Percentiles rank a stretch among this genome's conserved stretches.
Conservation (phyloP, 1,140 invertebrate species). For the Zaprionus ornatus region DNA sequence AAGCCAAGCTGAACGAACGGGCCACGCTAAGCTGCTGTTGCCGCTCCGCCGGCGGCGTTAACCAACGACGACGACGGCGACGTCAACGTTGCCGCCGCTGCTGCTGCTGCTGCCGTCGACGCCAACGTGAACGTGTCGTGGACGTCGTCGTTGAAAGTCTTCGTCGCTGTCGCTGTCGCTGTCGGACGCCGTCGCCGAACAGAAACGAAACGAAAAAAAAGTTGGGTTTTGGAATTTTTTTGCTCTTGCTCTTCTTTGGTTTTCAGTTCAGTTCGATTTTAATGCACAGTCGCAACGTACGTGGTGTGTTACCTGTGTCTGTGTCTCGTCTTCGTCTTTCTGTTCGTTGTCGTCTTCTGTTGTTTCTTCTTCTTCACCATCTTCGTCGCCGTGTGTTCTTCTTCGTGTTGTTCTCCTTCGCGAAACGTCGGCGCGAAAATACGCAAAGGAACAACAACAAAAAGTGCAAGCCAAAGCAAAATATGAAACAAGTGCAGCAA, state of each 20-base stretch:
- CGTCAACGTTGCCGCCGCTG: conserved; percentile 14
- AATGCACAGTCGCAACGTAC: conserved; percentile 80
- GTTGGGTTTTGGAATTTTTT: conserved; percentile 81
- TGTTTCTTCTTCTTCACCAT: conserved; percentile 6
- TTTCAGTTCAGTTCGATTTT: conserved; percentile 82
- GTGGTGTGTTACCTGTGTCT: conserved; percentile 49
- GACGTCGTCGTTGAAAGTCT: conserved; percentile 53
- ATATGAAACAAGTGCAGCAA: conserved; percentile 37
- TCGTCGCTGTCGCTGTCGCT: conserved; percentile 29
- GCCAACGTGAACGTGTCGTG: conserved; percentile 28
- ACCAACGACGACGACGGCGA: conserved; percentile 55
- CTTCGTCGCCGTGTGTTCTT: conserved; percentile 8
- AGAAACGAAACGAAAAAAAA: conserved; percentile 52
- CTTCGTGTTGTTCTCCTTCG: conserved; percentile 28
- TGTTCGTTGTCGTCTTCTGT: conserved; percentile 24
- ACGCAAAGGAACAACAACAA: conserved; percentile 20
- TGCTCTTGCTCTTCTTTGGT: conserved; percentile 81
- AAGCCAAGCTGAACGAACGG: conserved; percentile 77
- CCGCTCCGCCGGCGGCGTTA: conserved; percentile 77
- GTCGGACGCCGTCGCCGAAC: conserved; percentile 38
- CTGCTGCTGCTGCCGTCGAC: conserved; percentile 19
- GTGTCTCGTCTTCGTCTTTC: conserved; percentile 25
- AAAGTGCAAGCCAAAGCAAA: conserved; percentile 47
- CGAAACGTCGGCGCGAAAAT: conserved; percentile 18
- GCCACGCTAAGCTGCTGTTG: conserved; percentile 76